Base-by-base conservation (phyloP, 2,888 invertebrate genomes). In the Drosophila borborema region DNA sequence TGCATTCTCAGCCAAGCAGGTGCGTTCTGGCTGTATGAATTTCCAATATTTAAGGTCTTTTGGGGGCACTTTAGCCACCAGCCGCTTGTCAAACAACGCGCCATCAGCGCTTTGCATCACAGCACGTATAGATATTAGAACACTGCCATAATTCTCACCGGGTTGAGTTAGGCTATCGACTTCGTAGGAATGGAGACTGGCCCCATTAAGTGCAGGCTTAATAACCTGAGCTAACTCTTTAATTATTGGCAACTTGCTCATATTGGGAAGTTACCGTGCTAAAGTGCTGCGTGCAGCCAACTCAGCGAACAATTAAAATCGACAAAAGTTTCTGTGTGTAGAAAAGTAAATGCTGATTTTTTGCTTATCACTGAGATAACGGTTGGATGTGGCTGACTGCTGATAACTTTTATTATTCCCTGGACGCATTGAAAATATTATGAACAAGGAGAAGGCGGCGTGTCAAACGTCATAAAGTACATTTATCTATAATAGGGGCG, bases 91-190 rank as follows among this genome's bases (percentile, higher is more conserved):
- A 9, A 48, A 45, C 0, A 58, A 3, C 8, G 43, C 56, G 0
- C 66, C 85, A 7, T 53, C 10, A 1, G 66, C 23, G 7, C 34
- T 31, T 31, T 51, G 18, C 12, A 88, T 3, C 48, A 60, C 45
- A 1, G 69, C 89, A n/a, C 20, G 46, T 20, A 88, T 40, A 6
- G 86, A 70, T 54, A 83, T 31, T 7, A 83, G 38, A 38, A 86
- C 49, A 58, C 82, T 82, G 23, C 89, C 82, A 18, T 86, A 88
- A 53, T 83, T 88, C 34, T 83, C 83, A 2, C 86, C 83, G 6
- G 89, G 83, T 16, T 77, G 66, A 0, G 89, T 86, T 28, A 88
- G 53, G n/a, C 48, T 72, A 7, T 34, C 62, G 3, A 71, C 34
- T 36, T 59, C 54, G 10, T 77, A 82, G 12, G 60, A 56, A 8